A percentile compares a stretch with the other conserved stretches of the same genome.
Evolutionary conservation across 1,140 invertebrate species (phyloP).

Genomic region (Bombus confusus): DNA sequence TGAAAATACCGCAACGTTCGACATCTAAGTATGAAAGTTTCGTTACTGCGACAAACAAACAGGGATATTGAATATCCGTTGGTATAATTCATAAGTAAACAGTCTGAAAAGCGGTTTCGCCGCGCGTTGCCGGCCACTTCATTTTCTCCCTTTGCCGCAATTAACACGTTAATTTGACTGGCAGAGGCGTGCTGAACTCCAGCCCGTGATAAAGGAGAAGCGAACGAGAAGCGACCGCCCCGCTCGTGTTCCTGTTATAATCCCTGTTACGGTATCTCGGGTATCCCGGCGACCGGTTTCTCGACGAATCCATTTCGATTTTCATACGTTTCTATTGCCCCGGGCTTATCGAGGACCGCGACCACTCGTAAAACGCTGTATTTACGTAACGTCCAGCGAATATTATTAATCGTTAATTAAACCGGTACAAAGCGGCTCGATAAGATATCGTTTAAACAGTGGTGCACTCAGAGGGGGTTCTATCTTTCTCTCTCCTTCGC

Average conservation of each 20-base stretch:
- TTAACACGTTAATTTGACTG: slow-evolving; percentile 57
- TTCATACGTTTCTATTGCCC: slow-evolving; percentile 55
- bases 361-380: slow-evolving; percentile 46
- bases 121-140: slow-evolving; percentile 5
- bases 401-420: slow-evolving; percentile 59
- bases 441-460: slow-evolving; percentile 51
- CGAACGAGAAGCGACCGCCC: slow-evolving; percentile 30
- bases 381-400: slow-evolving; percentile 52
- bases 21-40: neutral
- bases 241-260: slow-evolving; percentile 47
- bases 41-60: too few species aligned
- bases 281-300: slow-evolving; percentile 35
- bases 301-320: slow-evolving; percentile 40
- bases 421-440: slow-evolving; percentile 52
- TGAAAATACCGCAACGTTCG: neutral
- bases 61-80: neutral
- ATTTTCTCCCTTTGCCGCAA: slow-evolving; percentile 48
- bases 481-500: neutral
- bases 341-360: slow-evolving; percentile 20
- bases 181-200: slow-evolving; percentile 42
- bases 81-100: slow-evolving; percentile 22
- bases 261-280: slow-evolving; percentile 45
- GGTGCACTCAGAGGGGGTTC: slow-evolving; percentile 16
- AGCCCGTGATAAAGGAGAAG: slow-evolving; percentile 49
- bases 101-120: neutral